Percentiles rank a stretch among this genome's conserved stretches.
phyloP scores from a whole-genome alignment of 2,888 invertebrate genomes.

The Eupithecia pulchellata region DNA sequence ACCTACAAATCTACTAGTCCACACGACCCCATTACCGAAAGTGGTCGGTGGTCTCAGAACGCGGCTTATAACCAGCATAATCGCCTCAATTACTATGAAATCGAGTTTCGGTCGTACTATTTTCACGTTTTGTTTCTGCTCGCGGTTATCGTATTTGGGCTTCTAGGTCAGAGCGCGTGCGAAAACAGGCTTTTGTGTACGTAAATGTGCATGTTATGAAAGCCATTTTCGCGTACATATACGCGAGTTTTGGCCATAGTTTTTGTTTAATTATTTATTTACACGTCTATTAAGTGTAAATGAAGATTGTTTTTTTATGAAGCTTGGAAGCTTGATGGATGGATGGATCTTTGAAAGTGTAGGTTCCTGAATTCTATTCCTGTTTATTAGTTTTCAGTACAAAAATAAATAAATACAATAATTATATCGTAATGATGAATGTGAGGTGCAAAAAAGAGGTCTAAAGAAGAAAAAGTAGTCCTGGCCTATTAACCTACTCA shows the following conservation, averaged over 20 bases:
- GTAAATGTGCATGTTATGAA: slow-evolving; percentile 12
- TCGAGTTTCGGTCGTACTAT: slow-evolving; percentile 37
- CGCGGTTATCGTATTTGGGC: slow-evolving; percentile 49
- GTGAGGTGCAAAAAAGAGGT: too few species aligned
- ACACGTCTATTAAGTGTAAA: not conserved
- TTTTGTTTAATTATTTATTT: not conserved
- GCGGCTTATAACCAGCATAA: slow-evolving; percentile 13
- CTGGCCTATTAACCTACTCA: too few species aligned
- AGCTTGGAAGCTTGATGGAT: not conserved
- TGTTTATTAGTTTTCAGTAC: not conserved
- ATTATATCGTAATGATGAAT: too few species aligned
- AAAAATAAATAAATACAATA: too few species aligned
- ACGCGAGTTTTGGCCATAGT: too few species aligned
- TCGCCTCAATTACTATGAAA: slow-evolving; percentile 65
- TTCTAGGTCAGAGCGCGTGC: slow-evolving; percentile 63
- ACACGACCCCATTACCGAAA: slow-evolving; percentile 13
- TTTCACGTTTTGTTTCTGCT: slow-evolving; percentile 58
- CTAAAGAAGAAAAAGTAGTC: too few species aligned
- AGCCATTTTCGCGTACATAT: not conserved
- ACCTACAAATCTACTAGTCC: slow-evolving; percentile 1
- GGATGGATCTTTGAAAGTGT: not conserved
- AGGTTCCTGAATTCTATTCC: not conserved
- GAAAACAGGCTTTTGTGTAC: slow-evolving; percentile 38
- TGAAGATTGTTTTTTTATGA: not conserved
- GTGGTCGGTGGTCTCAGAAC: not conserved